Evolutionary conservation across 2,113 vertebrate genomes (phyloP).

Genomic region (Ptilonorhynchus violaceus): DNA sequence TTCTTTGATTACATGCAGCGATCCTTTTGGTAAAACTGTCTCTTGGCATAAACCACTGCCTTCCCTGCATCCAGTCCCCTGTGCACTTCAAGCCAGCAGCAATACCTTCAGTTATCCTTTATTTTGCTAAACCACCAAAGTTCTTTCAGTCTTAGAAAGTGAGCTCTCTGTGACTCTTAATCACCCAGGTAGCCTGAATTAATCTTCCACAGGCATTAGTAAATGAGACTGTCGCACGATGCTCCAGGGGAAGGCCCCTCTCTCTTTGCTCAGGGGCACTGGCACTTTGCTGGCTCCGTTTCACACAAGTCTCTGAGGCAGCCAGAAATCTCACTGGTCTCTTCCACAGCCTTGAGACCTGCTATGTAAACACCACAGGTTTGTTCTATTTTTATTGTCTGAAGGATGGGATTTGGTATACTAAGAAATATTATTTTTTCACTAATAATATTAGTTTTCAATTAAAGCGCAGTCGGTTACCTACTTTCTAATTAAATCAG

Average conservation of each 20-base stretch:
- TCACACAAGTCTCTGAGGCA: rapidly evolving
- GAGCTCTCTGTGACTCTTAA: background rate
- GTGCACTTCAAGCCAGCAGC: background rate
- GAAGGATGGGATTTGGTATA: background rate
- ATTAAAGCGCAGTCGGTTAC: background rate
- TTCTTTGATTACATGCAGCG: background rate
- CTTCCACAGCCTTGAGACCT: background rate
- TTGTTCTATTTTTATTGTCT: background rate
- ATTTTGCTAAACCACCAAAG: background rate
- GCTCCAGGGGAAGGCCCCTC: background rate
- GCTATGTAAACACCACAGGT: background rate
- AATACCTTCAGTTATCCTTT: background rate
- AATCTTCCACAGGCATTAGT: background rate
- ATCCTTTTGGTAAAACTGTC: background rate
- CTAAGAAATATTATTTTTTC: background rate
- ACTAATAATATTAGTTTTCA: background rate
- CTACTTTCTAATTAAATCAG: background rate
- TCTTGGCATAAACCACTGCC: background rate
- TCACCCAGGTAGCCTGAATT: background rate
- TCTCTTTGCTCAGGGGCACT: rapidly evolving
- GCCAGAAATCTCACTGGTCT: background rate
- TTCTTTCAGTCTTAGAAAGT: background rate
- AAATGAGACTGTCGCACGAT: background rate
- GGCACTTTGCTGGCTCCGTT: background rate
- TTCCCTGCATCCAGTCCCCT: rapidly evolving